Percentiles rank a stretch among this genome's conserved stretches.
phyloP scores from a whole-genome alignment of 2,113 vertebrate species.

The Mastomys coucha region DNA sequence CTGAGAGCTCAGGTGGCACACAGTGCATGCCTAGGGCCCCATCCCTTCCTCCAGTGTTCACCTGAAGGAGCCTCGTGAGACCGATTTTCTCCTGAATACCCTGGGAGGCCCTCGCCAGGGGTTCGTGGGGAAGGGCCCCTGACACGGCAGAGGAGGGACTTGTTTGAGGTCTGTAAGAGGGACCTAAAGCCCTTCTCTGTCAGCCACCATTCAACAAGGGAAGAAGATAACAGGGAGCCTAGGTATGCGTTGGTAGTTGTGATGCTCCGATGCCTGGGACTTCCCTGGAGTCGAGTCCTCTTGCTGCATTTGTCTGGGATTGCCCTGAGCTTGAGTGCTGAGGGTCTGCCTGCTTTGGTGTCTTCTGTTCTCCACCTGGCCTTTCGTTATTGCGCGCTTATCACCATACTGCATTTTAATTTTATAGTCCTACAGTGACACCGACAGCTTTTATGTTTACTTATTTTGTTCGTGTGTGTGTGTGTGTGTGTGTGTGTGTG shows the following conservation, averaged over 20 bases:
- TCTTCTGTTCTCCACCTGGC: background rate
- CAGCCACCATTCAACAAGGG: background rate
- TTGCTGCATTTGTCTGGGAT: background rate
- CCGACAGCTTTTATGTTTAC: background rate
- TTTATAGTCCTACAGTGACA: background rate
- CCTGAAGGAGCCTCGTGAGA: background rate
- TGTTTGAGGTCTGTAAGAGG: background rate
- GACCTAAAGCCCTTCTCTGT: fast-evolving
- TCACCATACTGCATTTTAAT: background rate
- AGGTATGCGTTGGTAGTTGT: background rate
- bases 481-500: too few species aligned
- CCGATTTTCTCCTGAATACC: fast-evolving
- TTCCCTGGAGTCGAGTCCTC: background rate
- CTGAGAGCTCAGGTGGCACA: background rate
- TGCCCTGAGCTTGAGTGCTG: background rate
- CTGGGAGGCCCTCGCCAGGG: background rate
- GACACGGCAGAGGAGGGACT: background rate
- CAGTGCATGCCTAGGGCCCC: fast-evolving
- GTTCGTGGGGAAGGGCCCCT: too few species aligned
- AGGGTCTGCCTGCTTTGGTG: fast-evolving
- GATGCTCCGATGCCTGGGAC: fast-evolving
- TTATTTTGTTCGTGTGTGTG: background rate
- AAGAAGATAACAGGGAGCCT: background rate
- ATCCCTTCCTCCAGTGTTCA: background rate
- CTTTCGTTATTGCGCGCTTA: background rate